These are phyloP conservation scores for Petrolisthes cinctipes DNA, from an alignment of 2,888 invertebrate genomes.

Conservation along the genomic window DNA sequence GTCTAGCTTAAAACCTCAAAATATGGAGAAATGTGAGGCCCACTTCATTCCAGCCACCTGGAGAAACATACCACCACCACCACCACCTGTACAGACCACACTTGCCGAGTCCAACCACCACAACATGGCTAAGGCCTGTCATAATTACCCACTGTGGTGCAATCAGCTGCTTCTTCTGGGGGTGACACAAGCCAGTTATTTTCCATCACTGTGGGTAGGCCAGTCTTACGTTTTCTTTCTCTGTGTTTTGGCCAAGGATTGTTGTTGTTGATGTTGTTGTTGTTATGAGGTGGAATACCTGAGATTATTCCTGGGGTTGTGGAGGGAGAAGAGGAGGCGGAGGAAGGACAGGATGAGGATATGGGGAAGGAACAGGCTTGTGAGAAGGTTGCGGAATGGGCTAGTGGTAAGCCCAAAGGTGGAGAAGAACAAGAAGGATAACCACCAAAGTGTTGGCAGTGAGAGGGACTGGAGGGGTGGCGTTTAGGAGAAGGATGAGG, in stretches of 20 bases:
- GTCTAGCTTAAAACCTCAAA: constrained; percentile 31
- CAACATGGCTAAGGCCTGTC: constrained; percentile 48
- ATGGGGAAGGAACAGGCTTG: constrained; percentile 16
- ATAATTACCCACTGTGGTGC: constrained; percentile 62
- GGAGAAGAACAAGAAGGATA: constrained; percentile 42
- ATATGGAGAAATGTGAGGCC: constrained; percentile 25
- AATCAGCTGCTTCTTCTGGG: constrained; percentile 43
- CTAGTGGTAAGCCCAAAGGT: constrained; percentile 13
- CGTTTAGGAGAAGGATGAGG: constrained; percentile 44
- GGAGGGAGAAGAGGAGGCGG: constrained; percentile 28
- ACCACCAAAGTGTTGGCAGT: constrained; percentile 29
- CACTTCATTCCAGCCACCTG: constrained; percentile 1
- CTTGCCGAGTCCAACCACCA: constrained; percentile 41
- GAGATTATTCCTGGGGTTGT: constrained; percentile 56
- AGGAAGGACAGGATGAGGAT: constrained; percentile 29
- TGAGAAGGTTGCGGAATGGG: not conserved
- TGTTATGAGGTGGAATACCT: constrained; percentile 57
- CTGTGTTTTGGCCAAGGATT: constrained; percentile 54
- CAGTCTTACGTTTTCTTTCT: constrained; percentile 52
- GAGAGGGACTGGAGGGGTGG: constrained; percentile 21
- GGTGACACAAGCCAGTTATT: constrained; percentile 50
- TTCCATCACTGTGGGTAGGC: constrained; percentile 61
- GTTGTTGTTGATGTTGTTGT: constrained; percentile 57
- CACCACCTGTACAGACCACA: constrained; percentile 37
- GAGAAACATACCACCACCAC: constrained; percentile 32